Evolutionary conservation across 2,888 invertebrate species (phyloP), one percentile per base, ranked within the genome.

Genomic region (Caenorhabditis macrosperma): DNA sequence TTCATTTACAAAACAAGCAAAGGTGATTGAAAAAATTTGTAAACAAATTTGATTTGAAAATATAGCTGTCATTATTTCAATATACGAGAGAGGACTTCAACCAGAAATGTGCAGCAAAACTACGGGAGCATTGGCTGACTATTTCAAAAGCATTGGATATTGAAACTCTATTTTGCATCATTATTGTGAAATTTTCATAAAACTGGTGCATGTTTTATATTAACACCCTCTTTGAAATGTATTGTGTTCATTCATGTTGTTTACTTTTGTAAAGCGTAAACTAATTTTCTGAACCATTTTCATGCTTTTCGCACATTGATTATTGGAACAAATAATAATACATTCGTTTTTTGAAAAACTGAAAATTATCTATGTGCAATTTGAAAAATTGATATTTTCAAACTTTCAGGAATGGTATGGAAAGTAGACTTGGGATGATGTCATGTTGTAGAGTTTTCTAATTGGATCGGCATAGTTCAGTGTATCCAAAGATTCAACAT

Each of bases 31-130:
- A 22, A 30, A n/a, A 24, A 22, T 1, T 10, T 12, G 46, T 24
- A 44, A 24, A 41, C 26, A 26, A 17, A 41, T 41, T 44, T 24
- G 10, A 1, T 0, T 33, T 57, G 44, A 33, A n/a, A n/a, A 81
- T 88, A 46, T 75, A 90, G 90, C 91, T 26, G 86, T 89, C 55
- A 89, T 91, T 50, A 84, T 90, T 28, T 84, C 88, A 2, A 78
- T 90, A 52, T 91, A 90, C 78, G 88, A 89, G 52, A 86, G 85
- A 48, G 90, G 90, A 38, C 84, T 91, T 9, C 90, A 90, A 61
- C 90, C 90, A 4, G 90, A 90, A 79, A 83, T 82, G 67, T 90
- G 90, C 80, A 87, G 87, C 74, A 89, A 88, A 76, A 83, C 85
- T 1, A 84, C 89, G 17, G 90, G 90, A 54, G 83, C 87, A 7